Conservation (phyloP, 2,797 vertebrate genomes). For the Melopsittacus undulatus region DNA sequence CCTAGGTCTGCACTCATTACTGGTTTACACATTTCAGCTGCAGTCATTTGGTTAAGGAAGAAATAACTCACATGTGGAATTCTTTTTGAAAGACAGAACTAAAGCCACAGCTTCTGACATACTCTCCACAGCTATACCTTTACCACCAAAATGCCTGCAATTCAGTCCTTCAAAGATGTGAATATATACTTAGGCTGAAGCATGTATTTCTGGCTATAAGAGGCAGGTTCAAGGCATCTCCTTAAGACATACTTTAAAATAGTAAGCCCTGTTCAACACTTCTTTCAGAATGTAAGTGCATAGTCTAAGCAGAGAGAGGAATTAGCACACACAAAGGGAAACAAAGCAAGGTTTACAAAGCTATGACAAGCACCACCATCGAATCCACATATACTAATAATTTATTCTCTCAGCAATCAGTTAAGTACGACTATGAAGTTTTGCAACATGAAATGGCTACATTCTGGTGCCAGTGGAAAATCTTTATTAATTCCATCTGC, state of each 20-base stretch:
- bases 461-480: conserved; percentile 45
- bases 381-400: not conserved
- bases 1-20: not conserved
- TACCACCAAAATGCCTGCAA: not conserved
- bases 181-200: not conserved
- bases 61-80: not conserved
- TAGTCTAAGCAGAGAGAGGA: not conserved
- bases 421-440: conserved; percentile 33
- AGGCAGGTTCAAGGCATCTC: not conserved
- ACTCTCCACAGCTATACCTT: not conserved
- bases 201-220: not conserved
- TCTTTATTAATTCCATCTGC: conserved; percentile 61
- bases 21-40: not conserved
- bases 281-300: not conserved
- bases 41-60: not conserved
- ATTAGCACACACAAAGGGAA: not conserved
- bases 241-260: not conserved
- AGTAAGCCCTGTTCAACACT: not conserved
- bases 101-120: not conserved
- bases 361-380: not conserved
- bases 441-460: conserved; percentile 28
- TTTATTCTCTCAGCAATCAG: not conserved
- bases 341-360: not conserved
- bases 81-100: not conserved
- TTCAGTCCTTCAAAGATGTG: not conserved